Evolutionary conservation across 2,797 vertebrate genomes (phyloP), one percentile per base, ranked within the genome.

Genomic region (Micropoecilia bifurca): DNA sequence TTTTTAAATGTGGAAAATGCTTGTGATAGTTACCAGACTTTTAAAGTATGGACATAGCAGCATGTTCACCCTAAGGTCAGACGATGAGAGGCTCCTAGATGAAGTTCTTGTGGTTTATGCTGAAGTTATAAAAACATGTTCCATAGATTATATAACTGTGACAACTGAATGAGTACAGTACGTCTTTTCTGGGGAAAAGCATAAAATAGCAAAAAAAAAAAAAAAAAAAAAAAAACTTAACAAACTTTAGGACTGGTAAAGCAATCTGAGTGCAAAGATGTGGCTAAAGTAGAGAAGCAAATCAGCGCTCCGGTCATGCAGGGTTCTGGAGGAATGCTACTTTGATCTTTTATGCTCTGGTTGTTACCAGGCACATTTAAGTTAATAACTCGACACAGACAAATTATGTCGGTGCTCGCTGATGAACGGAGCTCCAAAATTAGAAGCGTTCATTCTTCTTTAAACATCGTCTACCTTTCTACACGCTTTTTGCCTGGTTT

Each of bases 1-100:
- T 50, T 50, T 50, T 61, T 8, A 22, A 18, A 75, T 22, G n/a
- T 75, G 73, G 39, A 45, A 59, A 75, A 75, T 28, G 22, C 59
- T 59, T 43, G 55, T 4, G 55, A 59, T 30, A 6, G 25, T 61
- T 61, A 43, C 41, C 74, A 75, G 39, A 59, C 43, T 61, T 59
- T 25, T 53, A 50, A 74, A 53, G 36, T 55, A 25, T 22, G 33
- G 72, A 74, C 33, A 39, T 39, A 36, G 48, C 48, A 25, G 20
- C 12, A 55, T 43, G 41, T 46, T 53, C 14, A 18, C 13, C 13
- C 55, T 45, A 28, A 46, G 55, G n/a, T 75, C 41, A 61, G 20
- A 33, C 55, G 16, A 45, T 47, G n/a, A 45, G 46, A 30, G 18
- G 18, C 41, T 46, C n/a, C 5, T 28, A 28, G 39, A 59, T 57